Conservation (phyloP, 2,113 vertebrate genomes). For the Macrotus californicus region DNA sequence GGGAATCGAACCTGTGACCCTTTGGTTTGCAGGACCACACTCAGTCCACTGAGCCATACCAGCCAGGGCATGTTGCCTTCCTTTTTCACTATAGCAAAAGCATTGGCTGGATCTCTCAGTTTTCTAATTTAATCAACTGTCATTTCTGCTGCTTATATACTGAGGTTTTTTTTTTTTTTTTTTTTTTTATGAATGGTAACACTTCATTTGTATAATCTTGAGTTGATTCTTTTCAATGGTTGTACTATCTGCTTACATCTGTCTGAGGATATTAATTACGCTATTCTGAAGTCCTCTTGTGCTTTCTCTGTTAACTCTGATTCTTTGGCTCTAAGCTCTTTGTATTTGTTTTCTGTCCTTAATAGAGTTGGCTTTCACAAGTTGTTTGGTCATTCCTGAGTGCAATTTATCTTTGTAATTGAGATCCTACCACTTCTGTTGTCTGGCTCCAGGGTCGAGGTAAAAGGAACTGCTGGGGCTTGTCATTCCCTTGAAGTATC, state of each 20-base stretch:
- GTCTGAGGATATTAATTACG: not conserved
- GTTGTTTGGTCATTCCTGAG: not conserved
- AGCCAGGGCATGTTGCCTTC: not conserved
- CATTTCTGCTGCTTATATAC: not conserved
- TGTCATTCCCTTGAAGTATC: not conserved
- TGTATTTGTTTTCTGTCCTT: not conserved
- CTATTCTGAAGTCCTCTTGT: not conserved
- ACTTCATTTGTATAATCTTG: not conserved
- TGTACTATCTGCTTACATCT: not conserved
- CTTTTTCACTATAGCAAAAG: not conserved
- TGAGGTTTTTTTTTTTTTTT: not conserved
- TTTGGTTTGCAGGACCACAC: too few relatives aligned
- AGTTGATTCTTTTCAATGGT: not conserved
- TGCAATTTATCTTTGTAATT: not conserved
- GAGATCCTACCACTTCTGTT: not conserved
- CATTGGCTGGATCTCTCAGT: not conserved
- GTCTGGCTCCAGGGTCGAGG: not conserved
- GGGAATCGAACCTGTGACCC: too few relatives aligned
- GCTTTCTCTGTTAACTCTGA: not conserved
- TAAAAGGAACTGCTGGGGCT: not conserved
- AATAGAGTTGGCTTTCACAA: not conserved
- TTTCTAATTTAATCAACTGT: not conserved
- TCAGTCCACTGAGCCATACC: too few relatives aligned
- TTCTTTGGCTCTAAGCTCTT: not conserved
- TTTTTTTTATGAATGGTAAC: not conserved